Evolutionary conservation across 2,113 vertebrate species (phyloP), one percentile per base, ranked within the genome.

Genomic region (Urocolius indicus): DNA sequence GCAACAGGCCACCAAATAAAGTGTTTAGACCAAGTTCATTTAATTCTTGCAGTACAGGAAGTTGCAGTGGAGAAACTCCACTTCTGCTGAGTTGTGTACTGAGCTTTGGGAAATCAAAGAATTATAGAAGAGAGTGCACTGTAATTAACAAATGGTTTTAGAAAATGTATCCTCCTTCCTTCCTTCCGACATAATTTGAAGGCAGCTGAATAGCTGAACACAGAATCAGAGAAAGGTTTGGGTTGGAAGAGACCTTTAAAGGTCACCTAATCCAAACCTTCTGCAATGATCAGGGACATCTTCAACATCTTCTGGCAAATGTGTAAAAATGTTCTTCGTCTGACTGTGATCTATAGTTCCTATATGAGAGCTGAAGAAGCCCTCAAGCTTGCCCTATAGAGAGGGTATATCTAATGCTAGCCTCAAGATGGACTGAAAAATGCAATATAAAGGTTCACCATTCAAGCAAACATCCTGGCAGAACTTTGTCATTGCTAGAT

Each of bases 401-500:
- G 21, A 41, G 9, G 6, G 4, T 45, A 9, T n/a, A 54, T n/a
- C 36, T 63, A 46, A 52, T 32, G 16, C 19, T 41, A 41, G 30
- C 12, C 58, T 81, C 29, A 32, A 48, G 29, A 63, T 22, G 54
- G 67, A 62, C 34, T 92, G 5, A 79, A 78, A 80, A 73, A 62
- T 24, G 9, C 38, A 21, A 22, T 11, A 15, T 34, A 71, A 66
- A 67, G 21, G 24, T 49, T 51, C 41, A 13, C 30, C 0, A 0
- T 43, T 34, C 66, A 59, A 79, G 48, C 48, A 79, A 85, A 34
- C 2, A 1, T 38, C 30, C 36, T 46, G 22, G 29, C 38, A 83
- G 79, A 88, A 27, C 27, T 75, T 55, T 41, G 34, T 62, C 73
- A 26, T 38, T 36, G 9, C 18, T 19, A 21, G 46, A 21, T 75